A percentile compares a stretch with the other conserved stretches of the same genome.
Evolutionary conservation across 2,113 vertebrate genomes (phyloP).

Genomic region (Catagonus wagneri): DNA sequence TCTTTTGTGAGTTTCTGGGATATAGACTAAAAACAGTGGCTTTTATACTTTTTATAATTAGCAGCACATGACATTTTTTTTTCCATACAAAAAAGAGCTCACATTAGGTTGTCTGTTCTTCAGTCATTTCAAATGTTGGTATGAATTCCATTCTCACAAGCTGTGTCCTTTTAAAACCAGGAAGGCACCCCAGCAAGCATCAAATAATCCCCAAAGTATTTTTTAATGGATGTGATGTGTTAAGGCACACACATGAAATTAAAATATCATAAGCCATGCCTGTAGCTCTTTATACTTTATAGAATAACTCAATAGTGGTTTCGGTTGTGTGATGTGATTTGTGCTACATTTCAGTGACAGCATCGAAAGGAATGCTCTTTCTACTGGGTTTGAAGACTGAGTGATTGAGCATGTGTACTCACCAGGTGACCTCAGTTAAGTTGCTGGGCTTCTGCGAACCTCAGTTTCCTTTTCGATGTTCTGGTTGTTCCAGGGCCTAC

Average conservation of each 20-base stretch:
- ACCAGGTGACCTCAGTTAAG: slow-evolving; percentile 15
- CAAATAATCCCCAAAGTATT: slow-evolving; percentile 60
- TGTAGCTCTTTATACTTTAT: slow-evolving; percentile 56
- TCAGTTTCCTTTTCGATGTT: slow-evolving; percentile 37
- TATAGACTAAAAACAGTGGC: slow-evolving; percentile 81
- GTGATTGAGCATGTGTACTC: neutral
- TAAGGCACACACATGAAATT: slow-evolving; percentile 62
- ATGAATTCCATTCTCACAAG: slow-evolving; percentile 40
- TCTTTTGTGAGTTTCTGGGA: slow-evolving; percentile 84
- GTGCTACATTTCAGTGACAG: slow-evolving; percentile 56
- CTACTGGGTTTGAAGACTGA: neutral
- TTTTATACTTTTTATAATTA: slow-evolving; percentile 83
- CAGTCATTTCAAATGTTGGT: slow-evolving; percentile 27
- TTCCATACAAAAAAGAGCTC: slow-evolving; percentile 42
- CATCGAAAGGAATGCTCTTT: slow-evolving; percentile 20
- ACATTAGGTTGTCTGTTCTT: slow-evolving; percentile 24
- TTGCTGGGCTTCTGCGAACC: slow-evolving; percentile 10
- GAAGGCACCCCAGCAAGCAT: slow-evolving; percentile 44
- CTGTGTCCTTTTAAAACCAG: slow-evolving; percentile 48
- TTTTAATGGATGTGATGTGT: slow-evolving; percentile 59
- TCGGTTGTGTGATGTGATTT: slow-evolving; percentile 55
- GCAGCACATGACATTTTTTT: slow-evolving; percentile 65
- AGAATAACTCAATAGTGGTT: slow-evolving; percentile 52
- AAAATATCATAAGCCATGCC: slow-evolving; percentile 57
- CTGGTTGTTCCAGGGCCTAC: neutral